Evolutionary conservation across 2,888 invertebrate genomes (phyloP), one percentile per base, ranked within the genome.

Genomic region (Bembecia ichneumoniformis): DNA sequence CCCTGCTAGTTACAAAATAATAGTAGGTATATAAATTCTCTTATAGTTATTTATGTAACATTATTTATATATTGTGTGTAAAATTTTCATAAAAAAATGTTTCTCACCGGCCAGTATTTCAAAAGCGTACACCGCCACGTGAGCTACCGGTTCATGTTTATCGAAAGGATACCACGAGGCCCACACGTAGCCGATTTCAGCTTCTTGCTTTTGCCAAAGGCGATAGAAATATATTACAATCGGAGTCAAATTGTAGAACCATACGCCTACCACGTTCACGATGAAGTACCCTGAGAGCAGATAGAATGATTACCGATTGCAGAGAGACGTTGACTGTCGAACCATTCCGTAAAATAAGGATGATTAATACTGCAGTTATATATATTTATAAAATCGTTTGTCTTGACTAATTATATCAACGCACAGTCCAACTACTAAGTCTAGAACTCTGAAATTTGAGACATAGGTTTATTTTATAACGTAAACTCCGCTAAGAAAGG

Each of bases 101-200:
- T 43, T 51, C 67, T 70, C 56, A 83, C 84, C 84, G 17, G 79
- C 77, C 53, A 77, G 74, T 52, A 82, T 70, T 62, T 87, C 87
- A 56, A 84, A 86, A 1, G 83, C 56, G 60, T 86, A 87, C 28
- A 81, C 82, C 5, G 65, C 59, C 35, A 77, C 50, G 52, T 86
- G 87, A 1, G 74, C 74, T 5, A 81, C 4, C 0, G 74, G 68
- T 36, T 77, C 51, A 49, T 72, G 63, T 60, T 83, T 87, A 58
- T 87, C 81, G 52, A 86, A 87, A 3, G 87, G 87, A 49, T 87
- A 87, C 87, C 87, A 84, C 2, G 82, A 81, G 15, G 68, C 63
- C 87, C 87, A 87, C 15, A 86, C 77, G 50, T 63, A 82, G 51
- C 83, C 87, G 3, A 87, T 55, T 28, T 58, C 50, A 0, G 71